Evolutionary conservation across 2,888 invertebrate genomes (phyloP).

Genomic region (Luperina testacea): DNA sequence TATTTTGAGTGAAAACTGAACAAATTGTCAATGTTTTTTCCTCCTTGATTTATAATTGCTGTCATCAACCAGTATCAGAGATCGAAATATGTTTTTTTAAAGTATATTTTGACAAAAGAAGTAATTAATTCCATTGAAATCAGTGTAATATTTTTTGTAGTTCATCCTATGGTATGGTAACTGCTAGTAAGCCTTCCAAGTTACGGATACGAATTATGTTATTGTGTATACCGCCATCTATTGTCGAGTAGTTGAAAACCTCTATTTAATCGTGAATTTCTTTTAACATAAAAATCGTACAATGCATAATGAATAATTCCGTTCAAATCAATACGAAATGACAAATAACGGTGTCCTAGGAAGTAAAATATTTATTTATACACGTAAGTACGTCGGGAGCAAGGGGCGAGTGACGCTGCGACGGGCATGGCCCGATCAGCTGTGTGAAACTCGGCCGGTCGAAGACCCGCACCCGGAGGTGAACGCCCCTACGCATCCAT

Average conservation of each 20-base stretch:
- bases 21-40: constrained; percentile 29
- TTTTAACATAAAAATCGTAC: not conserved
- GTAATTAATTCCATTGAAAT: not conserved
- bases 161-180: no score
- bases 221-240: constrained; percentile 67
- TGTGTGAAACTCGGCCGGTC: constrained; percentile 87
- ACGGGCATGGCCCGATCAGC: constrained; percentile 79
- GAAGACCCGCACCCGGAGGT: constrained; percentile 81
- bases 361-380: constrained; percentile 75
- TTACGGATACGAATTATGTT: not conserved
- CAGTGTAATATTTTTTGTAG: not conserved
- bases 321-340: constrained; percentile 37
- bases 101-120: not conserved
- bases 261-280: not conserved
- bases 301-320: constrained; percentile 9
- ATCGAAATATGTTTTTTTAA: not conserved
- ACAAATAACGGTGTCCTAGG: constrained; percentile 72
- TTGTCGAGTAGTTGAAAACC: constrained; percentile 63
- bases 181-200: not conserved
- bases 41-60: not conserved
- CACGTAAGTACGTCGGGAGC: constrained; percentile 67
- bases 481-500: constrained; percentile 80
- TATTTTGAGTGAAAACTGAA: constrained; percentile 44
- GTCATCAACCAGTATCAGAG: constrained; percentile 28
- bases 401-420: constrained; percentile 68